Evolutionary conservation across 2,888 invertebrate genomes (phyloP).

Genomic region (Spialia ferax): DNA sequence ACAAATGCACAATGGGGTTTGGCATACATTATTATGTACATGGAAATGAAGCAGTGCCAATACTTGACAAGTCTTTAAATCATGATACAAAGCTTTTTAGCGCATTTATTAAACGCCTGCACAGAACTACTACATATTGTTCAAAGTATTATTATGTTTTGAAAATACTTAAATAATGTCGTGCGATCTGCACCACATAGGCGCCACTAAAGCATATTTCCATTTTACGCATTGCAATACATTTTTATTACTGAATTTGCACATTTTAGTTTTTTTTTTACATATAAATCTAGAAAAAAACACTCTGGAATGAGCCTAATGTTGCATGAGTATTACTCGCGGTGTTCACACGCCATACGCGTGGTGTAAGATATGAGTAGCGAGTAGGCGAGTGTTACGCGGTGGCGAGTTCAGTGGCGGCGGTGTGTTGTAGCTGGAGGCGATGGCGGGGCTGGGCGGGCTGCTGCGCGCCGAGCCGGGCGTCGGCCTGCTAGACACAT

Average conservation of each 20-base stretch:
- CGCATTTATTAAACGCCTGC: slow-evolving; percentile 19
- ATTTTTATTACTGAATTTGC: background rate
- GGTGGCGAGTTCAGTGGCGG: slow-evolving; percentile 49
- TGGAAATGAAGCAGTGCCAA: background rate
- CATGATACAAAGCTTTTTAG: slow-evolving; percentile 7
- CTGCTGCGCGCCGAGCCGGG: slow-evolving; percentile 83
- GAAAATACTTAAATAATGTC: too few species aligned
- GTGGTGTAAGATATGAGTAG: background rate
- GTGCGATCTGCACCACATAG: too few species aligned
- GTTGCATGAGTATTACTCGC: slow-evolving; percentile 15
- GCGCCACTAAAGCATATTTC: background rate
- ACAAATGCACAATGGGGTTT: background rate
- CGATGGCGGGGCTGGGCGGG: slow-evolving; percentile 83
- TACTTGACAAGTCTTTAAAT: background rate
- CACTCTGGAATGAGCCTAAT: background rate
- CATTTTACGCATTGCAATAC: background rate
- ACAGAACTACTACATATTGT: too few species aligned
- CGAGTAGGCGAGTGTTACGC: background rate
- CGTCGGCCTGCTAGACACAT: slow-evolving; percentile 83
- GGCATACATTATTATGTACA: background rate
- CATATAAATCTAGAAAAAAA: background rate
- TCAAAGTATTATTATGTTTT: too few species aligned
- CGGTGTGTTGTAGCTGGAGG: slow-evolving; percentile 84
- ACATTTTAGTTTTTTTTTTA: background rate
- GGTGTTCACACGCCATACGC: background rate